Percentiles rank a stretch among this genome's conserved stretches.
Conservation (phyloP, 2,888 invertebrate genomes). For the Parthenolecanium corni region DNA sequence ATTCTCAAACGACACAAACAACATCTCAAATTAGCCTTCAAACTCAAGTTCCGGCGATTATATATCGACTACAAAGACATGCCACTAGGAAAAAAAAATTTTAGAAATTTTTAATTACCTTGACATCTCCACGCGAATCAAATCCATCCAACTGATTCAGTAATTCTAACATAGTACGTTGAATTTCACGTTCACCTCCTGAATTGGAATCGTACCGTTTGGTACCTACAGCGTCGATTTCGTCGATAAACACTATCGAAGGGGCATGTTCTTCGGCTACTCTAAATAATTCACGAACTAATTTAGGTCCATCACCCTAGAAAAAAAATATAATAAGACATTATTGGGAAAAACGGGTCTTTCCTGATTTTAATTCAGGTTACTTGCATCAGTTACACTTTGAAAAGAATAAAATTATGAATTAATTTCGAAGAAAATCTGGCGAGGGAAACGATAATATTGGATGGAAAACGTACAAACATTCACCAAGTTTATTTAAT, state of each 20-base stretch:
- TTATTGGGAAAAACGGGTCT: no score
- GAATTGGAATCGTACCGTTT: slow-evolving; percentile 99
- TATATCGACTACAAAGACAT: no score
- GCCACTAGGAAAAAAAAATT: no score
- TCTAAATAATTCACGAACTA: slow-evolving; percentile 92
- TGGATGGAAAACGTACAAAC: no score
- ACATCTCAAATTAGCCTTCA: no score
- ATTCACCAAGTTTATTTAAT: no score
- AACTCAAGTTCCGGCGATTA: no score
- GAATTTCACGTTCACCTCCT: slow-evolving; percentile 98
- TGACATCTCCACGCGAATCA: slow-evolving; percentile 91
- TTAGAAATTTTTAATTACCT: no score
- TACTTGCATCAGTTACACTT: not conserved
- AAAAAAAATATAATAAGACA: no score
- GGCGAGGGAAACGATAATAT: not conserved
- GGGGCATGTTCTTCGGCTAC: slow-evolving; percentile 99
- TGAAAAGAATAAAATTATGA: slow-evolving; percentile 12
- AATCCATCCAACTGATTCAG: slow-evolving; percentile 97
- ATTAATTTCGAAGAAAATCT: not conserved
- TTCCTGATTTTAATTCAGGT: no score
- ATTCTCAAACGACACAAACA: no score
- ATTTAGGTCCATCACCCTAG: slow-evolving; percentile 93
- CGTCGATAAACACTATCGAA: slow-evolving; percentile 98
- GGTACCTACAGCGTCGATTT: slow-evolving; percentile 98
- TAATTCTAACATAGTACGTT: slow-evolving; percentile 97